Percentiles rank a stretch among this genome's conserved stretches.
These are phyloP conservation scores for Muscidifurax raptorellus DNA, from an alignment of 1,140 invertebrate genomes.

Conservation along the genomic window DNA sequence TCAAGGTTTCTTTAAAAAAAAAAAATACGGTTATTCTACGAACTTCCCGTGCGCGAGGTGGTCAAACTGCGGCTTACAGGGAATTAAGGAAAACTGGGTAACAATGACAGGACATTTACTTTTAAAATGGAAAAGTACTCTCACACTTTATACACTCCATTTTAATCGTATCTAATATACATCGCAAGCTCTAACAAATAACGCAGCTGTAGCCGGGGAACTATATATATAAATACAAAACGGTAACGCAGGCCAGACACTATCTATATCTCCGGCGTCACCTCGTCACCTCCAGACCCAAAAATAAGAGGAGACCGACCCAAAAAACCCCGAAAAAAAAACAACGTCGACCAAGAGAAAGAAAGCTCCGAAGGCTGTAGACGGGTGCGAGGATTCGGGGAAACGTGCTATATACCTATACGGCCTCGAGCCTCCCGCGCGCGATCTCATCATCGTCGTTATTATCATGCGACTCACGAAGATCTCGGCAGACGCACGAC, in stretches of 20 bases:
- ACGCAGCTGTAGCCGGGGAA: too few relatives aligned
- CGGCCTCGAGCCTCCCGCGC: constrained; percentile 25
- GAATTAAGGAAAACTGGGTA: too few relatives aligned
- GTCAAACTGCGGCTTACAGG: not conserved
- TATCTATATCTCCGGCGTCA: not conserved
- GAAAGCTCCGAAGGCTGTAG: not conserved
- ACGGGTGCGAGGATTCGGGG: constrained; percentile 36
- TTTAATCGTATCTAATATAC: too few relatives aligned
- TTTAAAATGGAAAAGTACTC: too few relatives aligned
- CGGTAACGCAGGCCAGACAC: not conserved
- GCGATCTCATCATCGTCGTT: constrained; percentile 3
- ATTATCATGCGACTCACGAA: constrained; percentile 44
- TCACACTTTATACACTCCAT: too few relatives aligned
- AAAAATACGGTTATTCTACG: not conserved
- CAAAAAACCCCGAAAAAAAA: constrained; percentile 6
- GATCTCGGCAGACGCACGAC: not conserved
- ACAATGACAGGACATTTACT: too few relatives aligned
- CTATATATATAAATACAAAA: too few relatives aligned
- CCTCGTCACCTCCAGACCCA: not conserved
- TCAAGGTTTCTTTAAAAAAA: not conserved
- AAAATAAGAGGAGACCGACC: not conserved
- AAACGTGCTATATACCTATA: constrained; percentile 33
- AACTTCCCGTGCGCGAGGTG: not conserved
- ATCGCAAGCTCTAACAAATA: too few relatives aligned
- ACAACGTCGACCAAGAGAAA: not conserved